Base-by-base conservation (phyloP, 2,113 vertebrate genomes). In the Hypocryptadius cinnamomeus region DNA sequence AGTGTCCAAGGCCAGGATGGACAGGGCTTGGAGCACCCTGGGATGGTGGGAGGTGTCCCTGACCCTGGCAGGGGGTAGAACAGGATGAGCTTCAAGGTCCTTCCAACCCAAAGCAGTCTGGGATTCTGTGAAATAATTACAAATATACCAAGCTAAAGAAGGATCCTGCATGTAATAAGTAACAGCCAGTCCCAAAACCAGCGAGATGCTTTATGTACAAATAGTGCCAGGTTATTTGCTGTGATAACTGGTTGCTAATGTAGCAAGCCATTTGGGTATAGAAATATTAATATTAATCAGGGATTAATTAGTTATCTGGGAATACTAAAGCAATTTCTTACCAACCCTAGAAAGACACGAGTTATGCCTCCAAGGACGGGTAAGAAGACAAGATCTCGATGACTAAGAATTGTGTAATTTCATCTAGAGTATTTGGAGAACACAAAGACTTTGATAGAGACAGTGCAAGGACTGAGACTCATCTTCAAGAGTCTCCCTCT, bases 161-260 rank as follows among this genome's bases (percentile, higher is more conserved):
- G 30, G 50, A 79, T 47, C 69, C 69, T 42, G 18, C 19, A 8
- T 6, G 16, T 11, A 80, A 30, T 10, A 42, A 65, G 18, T 5
- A 47, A 51, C 77, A 89, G 59, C 28, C 70, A 90, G 37, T 23
- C 65, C 82, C 35, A 42, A 73, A 87, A 65, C 11, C 78, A 85
- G 57, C 1, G 71, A 87, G 70, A 79, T 50, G 42, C 10, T 91
- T 72, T 69, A 84, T 45, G 89, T 42, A 90, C 71, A 91, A 94
- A 94, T 39, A 78, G 17, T 74, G 72, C 64, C 45, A 85, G 91
- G 95, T 95, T 92, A 94, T 94, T 95, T 96, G 96, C 82, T 85
- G 4, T 87, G 70, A 74, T 88, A 95, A 96, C 79, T 78, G 89
- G 44, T 3, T 91, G 85, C 37, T 94, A 92, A 89, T 68, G 24